Evolutionary conservation across 2,113 vertebrate genomes (phyloP).

Genomic region (Columbina picui): DNA sequence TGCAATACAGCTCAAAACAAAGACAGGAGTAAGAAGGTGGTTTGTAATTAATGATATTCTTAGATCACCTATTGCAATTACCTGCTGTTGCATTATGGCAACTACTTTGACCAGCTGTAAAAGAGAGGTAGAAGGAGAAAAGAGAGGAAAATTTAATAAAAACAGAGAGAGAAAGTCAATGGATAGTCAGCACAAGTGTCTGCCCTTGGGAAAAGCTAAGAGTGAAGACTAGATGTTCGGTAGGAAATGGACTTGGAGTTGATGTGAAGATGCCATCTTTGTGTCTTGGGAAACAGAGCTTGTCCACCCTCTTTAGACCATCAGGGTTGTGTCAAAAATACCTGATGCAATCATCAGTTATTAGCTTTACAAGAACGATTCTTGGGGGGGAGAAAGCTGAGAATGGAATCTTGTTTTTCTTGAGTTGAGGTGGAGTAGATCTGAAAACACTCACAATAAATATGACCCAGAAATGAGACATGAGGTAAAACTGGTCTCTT

Average conservation of each 20-base stretch:
- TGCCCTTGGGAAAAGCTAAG: neutral
- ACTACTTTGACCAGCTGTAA: neutral
- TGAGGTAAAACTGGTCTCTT: accelerated
- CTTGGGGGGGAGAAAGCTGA: neutral
- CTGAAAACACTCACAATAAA: accelerated
- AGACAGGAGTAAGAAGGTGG: neutral
- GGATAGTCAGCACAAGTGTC: neutral
- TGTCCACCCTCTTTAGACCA: neutral
- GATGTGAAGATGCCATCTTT: neutral
- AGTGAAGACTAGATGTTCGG: neutral
- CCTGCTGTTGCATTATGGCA: neutral
- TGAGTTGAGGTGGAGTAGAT: neutral
- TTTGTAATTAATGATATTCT: neutral
- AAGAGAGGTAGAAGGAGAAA: neutral
- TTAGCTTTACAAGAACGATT: neutral
- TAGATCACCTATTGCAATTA: neutral
- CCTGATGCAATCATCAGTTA: neutral
- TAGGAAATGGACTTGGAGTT: neutral
- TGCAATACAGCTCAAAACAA: neutral
- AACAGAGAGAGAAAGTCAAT: neutral
- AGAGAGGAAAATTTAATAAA: neutral
- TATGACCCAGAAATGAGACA: neutral
- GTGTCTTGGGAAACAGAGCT: neutral
- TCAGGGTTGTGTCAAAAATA: neutral
- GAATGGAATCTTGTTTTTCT: neutral